Evolutionary conservation across 2,113 vertebrate species (phyloP).

Genomic region (Calyptomena viridis): DNA sequence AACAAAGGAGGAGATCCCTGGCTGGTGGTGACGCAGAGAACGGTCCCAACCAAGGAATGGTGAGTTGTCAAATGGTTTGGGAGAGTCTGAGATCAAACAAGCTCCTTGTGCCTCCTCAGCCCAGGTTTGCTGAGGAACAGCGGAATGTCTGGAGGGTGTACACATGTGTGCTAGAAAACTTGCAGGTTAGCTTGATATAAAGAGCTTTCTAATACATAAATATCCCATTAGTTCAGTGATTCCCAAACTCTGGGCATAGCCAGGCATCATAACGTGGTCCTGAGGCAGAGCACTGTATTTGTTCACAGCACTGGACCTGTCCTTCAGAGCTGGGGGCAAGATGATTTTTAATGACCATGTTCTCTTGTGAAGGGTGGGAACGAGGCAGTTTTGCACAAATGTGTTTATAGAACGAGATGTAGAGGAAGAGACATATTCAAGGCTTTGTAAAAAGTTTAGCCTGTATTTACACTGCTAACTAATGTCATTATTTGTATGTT

Average conservation of each 20-base stretch:
- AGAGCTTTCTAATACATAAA: background rate
- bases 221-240: background rate
- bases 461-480: background rate
- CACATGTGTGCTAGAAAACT: background rate
- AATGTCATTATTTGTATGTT: background rate
- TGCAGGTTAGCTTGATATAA: background rate
- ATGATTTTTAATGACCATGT: background rate
- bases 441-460: background rate
- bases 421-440: background rate
- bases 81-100: background rate
- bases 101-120: background rate
- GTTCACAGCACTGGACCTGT: background rate
- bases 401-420: background rate
- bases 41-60: conserved; percentile 40
- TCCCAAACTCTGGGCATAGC: background rate
- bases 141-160: background rate
- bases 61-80: background rate
- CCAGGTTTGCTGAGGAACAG: background rate
- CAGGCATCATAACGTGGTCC: background rate
- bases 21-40: background rate
- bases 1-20: background rate
- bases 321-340: background rate
- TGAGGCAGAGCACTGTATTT: background rate
- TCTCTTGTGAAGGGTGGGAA: background rate
- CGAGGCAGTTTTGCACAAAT: background rate